phyloP scores from a whole-genome alignment of 2,888 invertebrate species.

The Parnassius apollo region DNA sequence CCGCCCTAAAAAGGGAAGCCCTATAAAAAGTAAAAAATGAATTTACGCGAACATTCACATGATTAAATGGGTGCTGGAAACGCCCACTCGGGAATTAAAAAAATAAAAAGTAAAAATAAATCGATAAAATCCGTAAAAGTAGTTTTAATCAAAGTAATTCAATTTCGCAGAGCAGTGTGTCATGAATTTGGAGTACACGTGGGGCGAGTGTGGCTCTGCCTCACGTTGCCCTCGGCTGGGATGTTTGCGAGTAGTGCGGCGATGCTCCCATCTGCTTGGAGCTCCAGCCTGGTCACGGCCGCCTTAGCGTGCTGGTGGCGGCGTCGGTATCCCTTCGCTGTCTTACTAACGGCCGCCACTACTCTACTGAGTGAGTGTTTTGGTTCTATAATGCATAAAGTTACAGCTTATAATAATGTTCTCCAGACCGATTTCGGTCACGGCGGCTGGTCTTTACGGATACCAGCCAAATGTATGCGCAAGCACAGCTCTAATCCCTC shows the following conservation, averaged over 20 bases:
- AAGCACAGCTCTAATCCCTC: no score
- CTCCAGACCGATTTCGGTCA: no score
- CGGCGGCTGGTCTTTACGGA: no score
- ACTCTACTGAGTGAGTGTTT: conserved; percentile 82
- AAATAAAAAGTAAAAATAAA: no score
- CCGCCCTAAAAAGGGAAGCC: not conserved
- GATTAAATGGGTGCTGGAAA: no score
- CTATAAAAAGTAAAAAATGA: no score
- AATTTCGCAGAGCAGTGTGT: conserved; percentile 87
- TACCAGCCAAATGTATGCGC: no score
- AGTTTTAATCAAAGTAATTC: not conserved
- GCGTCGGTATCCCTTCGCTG: conserved; percentile 88
- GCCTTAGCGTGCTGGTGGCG: conserved; percentile 96
- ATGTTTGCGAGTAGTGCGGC: conserved; percentile 94
- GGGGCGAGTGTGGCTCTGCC: conserved; percentile 89
- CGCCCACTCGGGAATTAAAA: no score
- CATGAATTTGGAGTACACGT: conserved; percentile 94
- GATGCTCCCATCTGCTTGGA: conserved; percentile 97
- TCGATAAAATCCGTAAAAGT: no score
- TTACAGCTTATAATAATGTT: no score
- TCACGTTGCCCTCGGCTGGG: conserved; percentile 92
- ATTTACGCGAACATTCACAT: no score
- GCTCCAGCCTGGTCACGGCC: conserved; percentile 91
- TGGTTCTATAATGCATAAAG: not conserved
- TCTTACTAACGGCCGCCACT: conserved; percentile 91